Evolutionary conservation across 2,888 invertebrate species (phyloP), one percentile per base, ranked within the genome.

Genomic region (Lasius platythorax): DNA sequence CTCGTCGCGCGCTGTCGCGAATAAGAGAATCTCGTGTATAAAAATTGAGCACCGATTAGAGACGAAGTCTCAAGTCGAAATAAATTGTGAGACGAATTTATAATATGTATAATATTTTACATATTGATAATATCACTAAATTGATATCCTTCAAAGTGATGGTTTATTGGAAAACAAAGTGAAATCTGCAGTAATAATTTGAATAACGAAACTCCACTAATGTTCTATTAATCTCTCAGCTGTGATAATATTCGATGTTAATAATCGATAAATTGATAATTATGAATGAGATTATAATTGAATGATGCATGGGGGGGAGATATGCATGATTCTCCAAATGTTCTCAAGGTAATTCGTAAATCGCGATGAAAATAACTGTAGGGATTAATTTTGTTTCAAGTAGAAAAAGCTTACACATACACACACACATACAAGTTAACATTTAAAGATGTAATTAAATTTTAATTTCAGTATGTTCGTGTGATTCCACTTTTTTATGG

Each of bases 221-320:
- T 37, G 28, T 73, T 37, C 23, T 73, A 37, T 33, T 72, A 72
- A 72, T 58, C 37, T 40, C 18, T 73, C n/a, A 15, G 30, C 11
- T 30, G n/a, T 3, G 30, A 33, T 73, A 73, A 73, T 40, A 53
- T 56, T 56, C 23, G 1, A 23, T 53, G 8, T 23, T 23, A 23
- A 2, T 58, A 58, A 58, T 23, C 23, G 11, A 58, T 33, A 33
- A 70, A 6, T 70, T n/a, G 30, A 33, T 70, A 70, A 33, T 18
- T 12, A 70, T n/a, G 12, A 33, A 30, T 23, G 53, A 53, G 23
- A 33, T 70, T 50, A 70, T 53, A 37, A 72, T 68, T 8, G 50
- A 5, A 46, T 30, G 33, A 33, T 46, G 4, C 4, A 46, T 28
- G 3, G 40, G 23, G 23, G 23, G 23, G 23, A 23, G 23, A 23